Conservation (phyloP, 2,888 invertebrate genomes). For the Chirona hameri region DNA sequence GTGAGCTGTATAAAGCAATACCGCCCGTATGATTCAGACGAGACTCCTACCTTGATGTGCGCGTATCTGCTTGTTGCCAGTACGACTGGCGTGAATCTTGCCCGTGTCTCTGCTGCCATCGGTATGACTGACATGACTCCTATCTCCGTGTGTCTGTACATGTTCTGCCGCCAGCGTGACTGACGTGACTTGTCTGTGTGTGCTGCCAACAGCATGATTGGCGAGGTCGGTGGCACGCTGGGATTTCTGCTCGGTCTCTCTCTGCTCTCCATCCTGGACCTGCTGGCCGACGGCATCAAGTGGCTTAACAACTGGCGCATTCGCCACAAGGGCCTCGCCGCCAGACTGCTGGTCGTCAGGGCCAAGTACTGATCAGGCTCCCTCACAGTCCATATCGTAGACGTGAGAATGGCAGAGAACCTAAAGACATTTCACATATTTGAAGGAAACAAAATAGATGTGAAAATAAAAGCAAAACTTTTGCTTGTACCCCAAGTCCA, state of each 20-base stretch:
- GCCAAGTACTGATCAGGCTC: not conserved
- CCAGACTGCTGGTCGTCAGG: not conserved
- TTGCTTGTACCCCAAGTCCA: too few relatives aligned
- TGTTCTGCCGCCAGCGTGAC: too few relatives aligned
- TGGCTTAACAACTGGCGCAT: not conserved
- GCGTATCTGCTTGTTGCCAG: not conserved
- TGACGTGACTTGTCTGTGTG: not conserved
- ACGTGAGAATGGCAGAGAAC: too few relatives aligned
- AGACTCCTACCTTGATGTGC: not conserved
- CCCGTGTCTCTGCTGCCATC: not conserved
- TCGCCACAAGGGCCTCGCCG: not conserved
- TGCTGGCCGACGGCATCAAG: not conserved
- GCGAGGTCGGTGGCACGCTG: not conserved
- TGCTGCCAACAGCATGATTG: not conserved
- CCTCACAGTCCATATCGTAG: too few relatives aligned
- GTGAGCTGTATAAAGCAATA: not conserved
- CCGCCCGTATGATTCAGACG: not conserved
- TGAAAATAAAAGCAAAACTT: too few relatives aligned
- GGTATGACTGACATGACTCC: not conserved
- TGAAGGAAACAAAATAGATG: too few relatives aligned
- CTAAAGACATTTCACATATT: too few relatives aligned
- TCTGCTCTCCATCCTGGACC: conserved; percentile 12
- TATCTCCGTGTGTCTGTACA: not conserved
- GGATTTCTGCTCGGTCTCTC: conserved; percentile 6
- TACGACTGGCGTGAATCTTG: not conserved